A percentile compares a stretch with the other conserved stretches of the same genome.
phyloP scores from a whole-genome alignment of 2,797 vertebrate species.

The Gymnodraco acuticeps region DNA sequence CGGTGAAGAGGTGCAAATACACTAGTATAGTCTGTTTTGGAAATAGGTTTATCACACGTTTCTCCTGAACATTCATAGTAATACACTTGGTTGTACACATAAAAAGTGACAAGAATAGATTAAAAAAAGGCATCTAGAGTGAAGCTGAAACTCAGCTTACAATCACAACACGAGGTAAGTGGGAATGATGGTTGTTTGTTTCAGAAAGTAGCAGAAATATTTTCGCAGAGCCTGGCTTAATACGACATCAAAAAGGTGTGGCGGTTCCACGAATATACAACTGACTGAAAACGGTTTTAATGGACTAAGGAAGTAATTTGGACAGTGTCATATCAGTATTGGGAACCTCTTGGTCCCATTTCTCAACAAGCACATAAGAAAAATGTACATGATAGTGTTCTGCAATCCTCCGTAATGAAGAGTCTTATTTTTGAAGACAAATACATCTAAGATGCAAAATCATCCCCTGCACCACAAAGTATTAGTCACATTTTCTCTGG shows the following conservation, averaged over 20 bases:
- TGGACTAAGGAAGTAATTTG: not conserved
- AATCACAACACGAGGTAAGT: conserved; percentile 8
- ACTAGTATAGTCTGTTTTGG: not conserved
- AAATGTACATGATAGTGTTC: not conserved
- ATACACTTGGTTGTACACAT: not conserved
- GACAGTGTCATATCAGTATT: not conserved
- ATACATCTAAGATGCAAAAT: not conserved
- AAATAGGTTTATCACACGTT: not conserved
- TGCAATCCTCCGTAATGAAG: not conserved
- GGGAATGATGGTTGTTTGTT: not conserved
- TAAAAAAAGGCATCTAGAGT: not conserved
- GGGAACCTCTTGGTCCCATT: not conserved
- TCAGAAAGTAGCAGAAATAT: conserved; percentile 3
- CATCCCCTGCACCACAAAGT: not conserved
- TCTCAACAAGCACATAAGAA: not conserved
- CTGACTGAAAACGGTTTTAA: not conserved
- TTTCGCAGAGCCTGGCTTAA: not conserved
- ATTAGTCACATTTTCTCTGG: not conserved
- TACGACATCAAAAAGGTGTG: not conserved
- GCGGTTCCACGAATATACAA: not conserved
- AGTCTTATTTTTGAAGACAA: not conserved
- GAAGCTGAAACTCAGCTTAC: not conserved
- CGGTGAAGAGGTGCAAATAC: not conserved
- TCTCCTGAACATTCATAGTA: not conserved
- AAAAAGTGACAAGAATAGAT: not conserved